Conservation (phyloP, 2,888 invertebrate genomes). For the Rutpela maculata region DNA sequence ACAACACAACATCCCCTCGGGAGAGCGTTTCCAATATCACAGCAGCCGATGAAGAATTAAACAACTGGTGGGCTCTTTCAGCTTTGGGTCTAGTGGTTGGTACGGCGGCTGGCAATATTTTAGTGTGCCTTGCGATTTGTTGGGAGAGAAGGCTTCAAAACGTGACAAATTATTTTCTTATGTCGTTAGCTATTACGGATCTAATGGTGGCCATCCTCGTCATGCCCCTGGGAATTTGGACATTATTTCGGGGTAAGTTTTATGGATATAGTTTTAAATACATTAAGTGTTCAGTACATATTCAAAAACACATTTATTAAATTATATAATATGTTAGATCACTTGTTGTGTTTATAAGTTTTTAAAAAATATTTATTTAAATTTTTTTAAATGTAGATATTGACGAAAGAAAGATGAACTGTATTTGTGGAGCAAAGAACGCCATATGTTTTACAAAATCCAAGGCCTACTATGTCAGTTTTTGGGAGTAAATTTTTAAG, state of each 20-base stretch:
- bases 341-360: too few relatives aligned
- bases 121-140: constrained; percentile 95
- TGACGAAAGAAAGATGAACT: too few relatives aligned
- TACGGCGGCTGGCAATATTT: constrained; percentile 93
- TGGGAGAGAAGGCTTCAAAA: constrained; percentile 95
- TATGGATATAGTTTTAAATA: background rate
- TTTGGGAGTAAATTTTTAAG: too few relatives aligned
- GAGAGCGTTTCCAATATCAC: constrained; percentile 40
- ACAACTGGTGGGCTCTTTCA: constrained; percentile 90
- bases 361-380: too few relatives aligned
- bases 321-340: too few relatives aligned
- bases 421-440: too few relatives aligned
- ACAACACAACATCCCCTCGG: constrained; percentile 51
- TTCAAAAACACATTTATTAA: too few relatives aligned
- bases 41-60: constrained; percentile 63
- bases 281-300: too few relatives aligned
- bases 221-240: constrained; percentile 94
- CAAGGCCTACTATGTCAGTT: too few relatives aligned
- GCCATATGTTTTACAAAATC: too few relatives aligned
- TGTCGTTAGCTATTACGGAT: constrained; percentile 97
- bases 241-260: constrained; percentile 85
- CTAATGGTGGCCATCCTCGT: constrained; percentile 95
- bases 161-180: constrained; percentile 97
- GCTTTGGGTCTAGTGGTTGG: constrained; percentile 87
- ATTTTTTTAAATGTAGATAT: too few relatives aligned